phyloP scores from a whole-genome alignment of 1,140 invertebrate species.

The Drosophila funebris region DNA sequence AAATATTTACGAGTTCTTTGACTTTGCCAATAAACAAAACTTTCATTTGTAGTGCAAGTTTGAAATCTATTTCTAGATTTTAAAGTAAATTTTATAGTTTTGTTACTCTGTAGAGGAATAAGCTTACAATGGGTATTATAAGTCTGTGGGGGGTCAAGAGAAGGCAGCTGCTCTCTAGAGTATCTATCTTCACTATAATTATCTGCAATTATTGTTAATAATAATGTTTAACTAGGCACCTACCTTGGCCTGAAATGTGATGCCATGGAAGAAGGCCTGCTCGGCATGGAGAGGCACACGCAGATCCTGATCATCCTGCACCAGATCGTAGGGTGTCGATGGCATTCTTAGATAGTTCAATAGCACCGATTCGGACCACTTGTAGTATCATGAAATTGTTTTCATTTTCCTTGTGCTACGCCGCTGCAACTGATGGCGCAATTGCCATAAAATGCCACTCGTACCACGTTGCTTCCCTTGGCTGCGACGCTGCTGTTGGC shows the following conservation, averaged over 20 bases:
- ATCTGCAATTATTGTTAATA: background rate
- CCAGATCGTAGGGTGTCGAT: constrained; percentile 96
- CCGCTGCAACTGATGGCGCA: constrained; percentile 78
- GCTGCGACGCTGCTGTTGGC: constrained; percentile 23
- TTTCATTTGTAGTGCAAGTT: background rate
- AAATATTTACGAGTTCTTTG: background rate
- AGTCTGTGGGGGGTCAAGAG: too few relatives aligned
- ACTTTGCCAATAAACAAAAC: background rate
- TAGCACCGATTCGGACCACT: constrained; percentile 84
- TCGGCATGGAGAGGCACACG: constrained; percentile 97
- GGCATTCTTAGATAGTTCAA: constrained; percentile 88
- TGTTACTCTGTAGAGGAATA: too few relatives aligned
- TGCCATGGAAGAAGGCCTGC: constrained; percentile 98
- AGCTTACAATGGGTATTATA: too few relatives aligned
- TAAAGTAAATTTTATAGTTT: too few relatives aligned
- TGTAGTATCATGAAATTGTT: constrained; percentile 84
- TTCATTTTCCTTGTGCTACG: constrained; percentile 83
- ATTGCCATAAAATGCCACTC: constrained; percentile 79
- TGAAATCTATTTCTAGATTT: background rate
- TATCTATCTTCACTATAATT: too few relatives aligned
- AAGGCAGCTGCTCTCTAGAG: too few relatives aligned
- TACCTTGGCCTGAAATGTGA: constrained; percentile 98
- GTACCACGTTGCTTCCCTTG: constrained; percentile 45
- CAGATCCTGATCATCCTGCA: constrained; percentile 96
- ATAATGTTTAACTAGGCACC: constrained; percentile 29